Conservation (phyloP, 2,113 vertebrate genomes). For the Microcebus jonahi region DNA sequence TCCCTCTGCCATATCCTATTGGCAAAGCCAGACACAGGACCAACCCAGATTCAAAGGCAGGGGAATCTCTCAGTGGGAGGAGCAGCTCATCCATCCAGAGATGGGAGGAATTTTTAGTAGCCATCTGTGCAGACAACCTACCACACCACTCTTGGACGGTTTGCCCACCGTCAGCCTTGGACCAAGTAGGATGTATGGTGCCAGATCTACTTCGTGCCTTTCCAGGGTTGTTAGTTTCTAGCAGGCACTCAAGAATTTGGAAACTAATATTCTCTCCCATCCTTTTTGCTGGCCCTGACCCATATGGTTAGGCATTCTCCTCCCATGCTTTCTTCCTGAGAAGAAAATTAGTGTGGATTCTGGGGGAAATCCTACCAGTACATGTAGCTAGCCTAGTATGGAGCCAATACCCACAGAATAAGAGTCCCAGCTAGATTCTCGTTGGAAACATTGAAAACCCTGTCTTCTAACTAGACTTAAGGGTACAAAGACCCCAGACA, state of each 20-base stretch:
- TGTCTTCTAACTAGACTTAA: neutral
- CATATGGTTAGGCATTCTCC: neutral
- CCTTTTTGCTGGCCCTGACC: neutral
- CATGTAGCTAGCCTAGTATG: neutral
- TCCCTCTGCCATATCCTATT: neutral
- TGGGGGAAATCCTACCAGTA: neutral
- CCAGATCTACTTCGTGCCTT: neutral
- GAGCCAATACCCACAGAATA: neutral
- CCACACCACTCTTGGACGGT: neutral
- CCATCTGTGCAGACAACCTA: neutral
- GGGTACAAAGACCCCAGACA: neutral
- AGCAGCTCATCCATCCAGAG: neutral
- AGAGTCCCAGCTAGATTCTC: neutral
- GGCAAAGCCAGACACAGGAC: neutral
- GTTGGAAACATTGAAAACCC: neutral
- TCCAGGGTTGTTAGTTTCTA: neutral
- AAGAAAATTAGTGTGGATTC: neutral
- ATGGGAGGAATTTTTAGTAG: neutral
- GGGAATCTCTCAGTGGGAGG: neutral
- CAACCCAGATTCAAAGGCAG: neutral
- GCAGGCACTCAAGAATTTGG: neutral
- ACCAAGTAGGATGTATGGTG: neutral
- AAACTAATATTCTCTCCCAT: too few species aligned
- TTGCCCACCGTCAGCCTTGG: neutral
- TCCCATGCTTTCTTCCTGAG: neutral